Evolutionary conservation across 2,797 vertebrate species (phyloP), one percentile per base, ranked within the genome.

Genomic region (Dromococcyx pavoninus): DNA sequence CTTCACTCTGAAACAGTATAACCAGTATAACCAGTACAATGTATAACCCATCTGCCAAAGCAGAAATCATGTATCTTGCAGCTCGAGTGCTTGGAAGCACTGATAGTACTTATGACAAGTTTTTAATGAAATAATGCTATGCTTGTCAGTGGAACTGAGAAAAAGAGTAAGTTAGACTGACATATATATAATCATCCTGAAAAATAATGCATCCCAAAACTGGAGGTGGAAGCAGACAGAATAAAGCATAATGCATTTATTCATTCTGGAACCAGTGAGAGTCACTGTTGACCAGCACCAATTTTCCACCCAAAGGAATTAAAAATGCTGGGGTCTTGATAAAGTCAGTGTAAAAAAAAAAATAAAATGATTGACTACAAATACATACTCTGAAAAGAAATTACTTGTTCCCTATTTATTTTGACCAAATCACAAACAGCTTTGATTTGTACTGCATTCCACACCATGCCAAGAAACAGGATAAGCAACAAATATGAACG

Each of bases 61-160:
- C 33, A 87, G 74, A 82, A 91, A 71, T 46, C 65, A 6, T 19
- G 41, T 25, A 70, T 50, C 64, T 76, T 70, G 53, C 39, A 83
- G 72, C 43, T 33, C 8, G 5, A 94, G 84, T 62, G 70, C 79
- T 89, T 39, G 21, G 72, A 93, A 96, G 69, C 46, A 17, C 57
- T 44, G 69, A 51, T 33, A 79, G 81, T 44, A 75, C 58, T 93
- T 60, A 75, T 91, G 91, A 95, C 93, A 94, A 72, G 30, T 48
- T 94, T 87, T 83, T 92, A 95, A 95, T 91, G 78, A 92, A 92
- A 94, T 94, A 83, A 95, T 56, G n/a, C 69, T 89, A 24, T 7
- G 39, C 84, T 90, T 91, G 81, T 80, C 81, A 83, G 69, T 25
- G 43, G 41, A 71, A 74, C 48, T 53, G 74, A 74, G 67, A 25